A percentile compares a stretch with the other conserved stretches of the same genome.
Evolutionary conservation across 2,113 vertebrate species (phyloP).

Genomic region (Calcarius ornatus): DNA sequence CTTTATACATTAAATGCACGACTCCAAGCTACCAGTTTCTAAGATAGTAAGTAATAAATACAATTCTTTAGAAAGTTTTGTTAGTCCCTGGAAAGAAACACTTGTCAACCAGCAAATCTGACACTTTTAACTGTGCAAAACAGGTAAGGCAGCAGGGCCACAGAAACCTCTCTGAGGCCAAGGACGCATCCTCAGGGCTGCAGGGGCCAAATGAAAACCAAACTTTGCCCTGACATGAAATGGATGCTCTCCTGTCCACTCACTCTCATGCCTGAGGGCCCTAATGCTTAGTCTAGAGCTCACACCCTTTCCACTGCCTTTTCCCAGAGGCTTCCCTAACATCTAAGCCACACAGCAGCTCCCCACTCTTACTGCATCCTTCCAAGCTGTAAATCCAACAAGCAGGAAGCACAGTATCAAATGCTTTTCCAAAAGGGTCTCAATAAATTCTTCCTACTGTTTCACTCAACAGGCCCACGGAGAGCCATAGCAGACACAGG

Average conservation of each 20-base stretch:
- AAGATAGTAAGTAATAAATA: not conserved
- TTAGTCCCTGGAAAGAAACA: not conserved
- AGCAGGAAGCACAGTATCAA: not conserved
- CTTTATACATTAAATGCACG: not conserved
- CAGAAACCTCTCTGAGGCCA: not conserved
- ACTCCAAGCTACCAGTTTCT: accelerated
- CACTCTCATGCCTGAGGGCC: not conserved
- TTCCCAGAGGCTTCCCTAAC: not conserved
- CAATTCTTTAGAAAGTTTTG: not conserved
- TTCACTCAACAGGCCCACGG: not conserved
- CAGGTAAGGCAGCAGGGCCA: not conserved
- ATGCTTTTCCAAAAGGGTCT: not conserved
- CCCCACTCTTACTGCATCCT: not conserved
- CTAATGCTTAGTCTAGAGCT: accelerated
- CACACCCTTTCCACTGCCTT: not conserved
- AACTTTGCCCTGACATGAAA: not conserved
- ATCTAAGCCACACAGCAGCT: not conserved
- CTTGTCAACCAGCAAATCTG: not conserved
- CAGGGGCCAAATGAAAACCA: not conserved
- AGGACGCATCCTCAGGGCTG: not conserved
- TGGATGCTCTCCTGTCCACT: not conserved
- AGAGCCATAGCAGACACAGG: not conserved
- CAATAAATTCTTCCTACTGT: not conserved
- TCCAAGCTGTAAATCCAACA: slow-evolving; percentile 5
- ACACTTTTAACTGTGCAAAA: accelerated